These are phyloP conservation scores for Phoxinus dragarum DNA, from an alignment of 2,797 vertebrate species.

Conservation along the genomic window DNA sequence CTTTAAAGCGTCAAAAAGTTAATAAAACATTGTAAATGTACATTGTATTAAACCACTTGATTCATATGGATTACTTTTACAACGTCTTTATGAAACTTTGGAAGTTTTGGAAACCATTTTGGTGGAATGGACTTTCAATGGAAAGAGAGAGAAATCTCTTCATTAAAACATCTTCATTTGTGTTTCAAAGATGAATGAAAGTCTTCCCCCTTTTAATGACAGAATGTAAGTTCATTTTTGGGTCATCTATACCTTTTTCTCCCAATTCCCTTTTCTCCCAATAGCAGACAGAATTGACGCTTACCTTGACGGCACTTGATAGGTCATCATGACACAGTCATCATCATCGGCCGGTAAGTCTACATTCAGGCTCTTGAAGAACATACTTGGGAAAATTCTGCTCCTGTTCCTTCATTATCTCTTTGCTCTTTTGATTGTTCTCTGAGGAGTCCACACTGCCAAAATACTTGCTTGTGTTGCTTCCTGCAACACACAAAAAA, in stretches of 20 bases:
- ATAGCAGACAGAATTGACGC: background rate
- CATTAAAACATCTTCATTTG: background rate
- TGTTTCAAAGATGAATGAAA: background rate
- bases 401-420: conserved; percentile 65
- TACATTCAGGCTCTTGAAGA: conserved; percentile 91
- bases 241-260: background rate
- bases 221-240: background rate
- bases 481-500: conserved; percentile 75
- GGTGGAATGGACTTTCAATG: background rate
- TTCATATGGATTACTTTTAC: background rate
- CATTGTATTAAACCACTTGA: background rate
- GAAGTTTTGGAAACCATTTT: background rate
- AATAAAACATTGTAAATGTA: background rate
- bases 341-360: conserved; percentile 87
- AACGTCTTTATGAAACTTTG: background rate
- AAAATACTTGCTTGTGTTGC: conserved; percentile 93
- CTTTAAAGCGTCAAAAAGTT: background rate
- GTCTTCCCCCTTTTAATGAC: background rate
- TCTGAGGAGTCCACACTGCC: conserved; percentile 91
- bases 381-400: conserved; percentile 82
- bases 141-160: background rate
- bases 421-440: conserved; percentile 79
- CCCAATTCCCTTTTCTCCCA: background rate
- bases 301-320: conserved; percentile 91
- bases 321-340: conserved; percentile 91